These are phyloP conservation scores for Leptogaster cylindrica DNA, from an alignment of 2,888 invertebrate genomes.

Conservation along the genomic window DNA sequence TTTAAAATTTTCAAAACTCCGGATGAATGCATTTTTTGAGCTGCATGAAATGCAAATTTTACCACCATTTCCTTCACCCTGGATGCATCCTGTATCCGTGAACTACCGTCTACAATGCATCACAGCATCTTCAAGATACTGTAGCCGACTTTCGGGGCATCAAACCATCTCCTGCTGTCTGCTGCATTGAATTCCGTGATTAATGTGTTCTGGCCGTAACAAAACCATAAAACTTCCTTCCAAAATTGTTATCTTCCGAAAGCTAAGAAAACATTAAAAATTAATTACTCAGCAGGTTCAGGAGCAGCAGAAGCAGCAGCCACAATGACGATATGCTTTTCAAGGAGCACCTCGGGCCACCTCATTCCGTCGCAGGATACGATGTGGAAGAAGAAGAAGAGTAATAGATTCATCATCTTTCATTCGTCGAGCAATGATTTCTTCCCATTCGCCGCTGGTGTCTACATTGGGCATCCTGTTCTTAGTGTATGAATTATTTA, in stretches of 20 bases:
- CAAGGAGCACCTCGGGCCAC: constrained; percentile 24
- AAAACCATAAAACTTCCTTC: constrained; percentile 35
- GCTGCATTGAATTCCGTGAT: constrained; percentile 34
- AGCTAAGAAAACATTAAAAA: constrained; percentile 48
- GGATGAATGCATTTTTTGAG: too few species aligned
- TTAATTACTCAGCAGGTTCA: constrained; percentile 45
- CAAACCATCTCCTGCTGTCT: constrained; percentile 6
- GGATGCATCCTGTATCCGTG: too few species aligned
- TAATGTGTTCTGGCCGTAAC: constrained; percentile 23
- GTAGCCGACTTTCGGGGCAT: too few species aligned
- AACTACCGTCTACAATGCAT: too few species aligned
- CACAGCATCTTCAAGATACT: too few species aligned
- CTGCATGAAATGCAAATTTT: too few species aligned
- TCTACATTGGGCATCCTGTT: constrained; percentile 26
- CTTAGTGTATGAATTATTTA: constrained; percentile 47
- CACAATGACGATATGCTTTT: constrained; percentile 13
- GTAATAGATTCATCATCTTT: constrained; percentile 47
- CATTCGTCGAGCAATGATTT: constrained; percentile 33
- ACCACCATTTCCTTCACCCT: too few species aligned
- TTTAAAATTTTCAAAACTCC: too few species aligned
- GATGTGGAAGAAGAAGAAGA: background rate
- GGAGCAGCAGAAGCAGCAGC: background rate
- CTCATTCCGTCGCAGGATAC: background rate
- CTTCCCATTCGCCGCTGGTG: background rate
- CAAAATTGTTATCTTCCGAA: constrained; percentile 38